phyloP scores from a whole-genome alignment of 2,113 vertebrate species.

The Alethe diademata region DNA sequence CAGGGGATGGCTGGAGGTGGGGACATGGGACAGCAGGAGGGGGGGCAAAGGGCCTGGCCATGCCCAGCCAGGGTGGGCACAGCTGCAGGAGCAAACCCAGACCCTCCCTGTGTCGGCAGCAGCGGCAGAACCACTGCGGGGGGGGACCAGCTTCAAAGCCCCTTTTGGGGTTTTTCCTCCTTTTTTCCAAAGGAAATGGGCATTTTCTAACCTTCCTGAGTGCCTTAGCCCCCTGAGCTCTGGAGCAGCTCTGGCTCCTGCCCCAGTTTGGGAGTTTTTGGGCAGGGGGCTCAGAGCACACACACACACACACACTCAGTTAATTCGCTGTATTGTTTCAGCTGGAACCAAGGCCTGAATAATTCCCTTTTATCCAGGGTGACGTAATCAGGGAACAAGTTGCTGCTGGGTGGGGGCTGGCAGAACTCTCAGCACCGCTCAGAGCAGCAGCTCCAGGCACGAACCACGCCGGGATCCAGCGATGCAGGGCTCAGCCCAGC shows the following conservation, averaged over 20 bases:
- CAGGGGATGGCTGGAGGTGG: not conserved
- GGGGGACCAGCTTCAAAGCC: not conserved
- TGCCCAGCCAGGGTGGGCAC: not conserved
- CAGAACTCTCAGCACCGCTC: not conserved
- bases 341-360: slow-evolving; percentile 49
- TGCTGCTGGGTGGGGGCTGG: slow-evolving; percentile 33
- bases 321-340: slow-evolving; percentile 65
- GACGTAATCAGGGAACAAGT: slow-evolving; percentile 47
- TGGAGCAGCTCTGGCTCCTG: not conserved
- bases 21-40: not conserved
- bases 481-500: not conserved
- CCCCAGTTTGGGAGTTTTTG: not conserved
- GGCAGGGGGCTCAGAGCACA: not conserved
- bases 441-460: not conserved
- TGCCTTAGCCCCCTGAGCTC: not conserved
- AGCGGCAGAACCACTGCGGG: fast-evolving
- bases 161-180: not conserved
- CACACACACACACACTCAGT: not conserved
- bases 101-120: fast-evolving
- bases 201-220: not conserved
- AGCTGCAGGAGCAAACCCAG: not conserved
- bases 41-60: not conserved
- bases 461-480: not conserved
- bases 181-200: not conserved
- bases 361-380: slow-evolving; percentile 59